Percentiles rank a stretch among this genome's conserved stretches.
Evolutionary conservation across 2,797 vertebrate species (phyloP).

Genomic region (Spinibarbus caldwelli): DNA sequence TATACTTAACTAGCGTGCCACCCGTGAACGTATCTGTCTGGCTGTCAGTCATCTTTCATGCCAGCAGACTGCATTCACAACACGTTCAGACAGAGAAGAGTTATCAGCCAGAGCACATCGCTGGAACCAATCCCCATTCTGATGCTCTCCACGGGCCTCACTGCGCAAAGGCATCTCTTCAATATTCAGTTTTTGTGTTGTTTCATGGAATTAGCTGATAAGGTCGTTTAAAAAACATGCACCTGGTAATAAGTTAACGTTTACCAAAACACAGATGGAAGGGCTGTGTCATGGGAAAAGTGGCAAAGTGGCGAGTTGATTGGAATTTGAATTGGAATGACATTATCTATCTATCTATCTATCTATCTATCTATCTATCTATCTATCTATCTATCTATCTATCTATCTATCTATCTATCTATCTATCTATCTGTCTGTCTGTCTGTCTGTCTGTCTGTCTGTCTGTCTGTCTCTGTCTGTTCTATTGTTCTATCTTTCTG

Average conservation of each 20-base stretch:
- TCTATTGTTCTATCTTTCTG: no score
- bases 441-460: no score
- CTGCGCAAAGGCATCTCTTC: not conserved
- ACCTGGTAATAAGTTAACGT: constrained; percentile 21
- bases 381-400: no score
- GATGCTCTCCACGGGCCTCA: constrained; percentile 48
- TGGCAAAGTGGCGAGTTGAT: not conserved
- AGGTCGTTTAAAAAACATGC: constrained; percentile 30
- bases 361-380: not conserved
- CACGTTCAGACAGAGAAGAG: constrained; percentile 30
- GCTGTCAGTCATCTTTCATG: constrained; percentile 50
- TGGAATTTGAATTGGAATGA: not conserved
- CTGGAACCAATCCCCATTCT: constrained; percentile 53
- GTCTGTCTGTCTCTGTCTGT: no score
- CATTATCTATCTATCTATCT: not conserved
- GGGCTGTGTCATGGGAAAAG: not conserved
- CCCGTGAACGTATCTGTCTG: constrained; percentile 28
- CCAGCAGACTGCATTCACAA: constrained; percentile 45
- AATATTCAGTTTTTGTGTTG: constrained; percentile 15
- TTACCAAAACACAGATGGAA: constrained; percentile 16
- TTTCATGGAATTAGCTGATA: constrained; percentile 26
- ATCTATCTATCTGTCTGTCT: no score
- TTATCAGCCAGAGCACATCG: constrained; percentile 30
- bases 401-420: no score
- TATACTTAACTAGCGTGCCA: constrained; percentile 26